Evolutionary conservation across 2,113 vertebrate species (phyloP).

Genomic region (Ophthalmotilapia sp.): DNA sequence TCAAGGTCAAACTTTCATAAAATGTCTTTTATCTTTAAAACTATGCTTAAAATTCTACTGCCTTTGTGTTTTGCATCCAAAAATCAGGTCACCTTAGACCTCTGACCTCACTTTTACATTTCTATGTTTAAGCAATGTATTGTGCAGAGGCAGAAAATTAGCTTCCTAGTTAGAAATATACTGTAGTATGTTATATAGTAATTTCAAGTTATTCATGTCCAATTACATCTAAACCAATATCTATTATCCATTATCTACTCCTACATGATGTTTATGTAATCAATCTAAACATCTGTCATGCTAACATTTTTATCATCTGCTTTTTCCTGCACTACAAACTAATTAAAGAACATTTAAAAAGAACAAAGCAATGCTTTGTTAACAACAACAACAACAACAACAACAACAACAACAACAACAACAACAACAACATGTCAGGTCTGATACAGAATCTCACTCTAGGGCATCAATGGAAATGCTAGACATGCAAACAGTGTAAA

Average conservation of each 20-base stretch:
- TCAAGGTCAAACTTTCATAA: not conserved
- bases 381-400: not conserved
- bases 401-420: too few relatives aligned
- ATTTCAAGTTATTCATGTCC: not conserved
- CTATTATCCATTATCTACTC: not conserved
- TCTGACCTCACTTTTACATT: not conserved
- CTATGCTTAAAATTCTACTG: not conserved
- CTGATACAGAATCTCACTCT: not conserved
- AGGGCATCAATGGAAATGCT: not conserved
- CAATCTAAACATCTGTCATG: not conserved
- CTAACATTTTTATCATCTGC: not conserved
- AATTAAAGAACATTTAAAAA: not conserved
- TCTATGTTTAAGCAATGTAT: not conserved
- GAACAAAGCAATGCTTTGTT: not conserved
- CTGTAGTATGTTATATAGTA: not conserved
- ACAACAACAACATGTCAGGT: not conserved
- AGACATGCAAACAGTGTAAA: not conserved
- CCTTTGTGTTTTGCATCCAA: not conserved
- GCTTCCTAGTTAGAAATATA: not conserved
- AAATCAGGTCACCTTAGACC: not conserved
- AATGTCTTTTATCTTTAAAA: not conserved
- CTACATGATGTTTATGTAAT: not conserved
- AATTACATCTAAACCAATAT: not conserved
- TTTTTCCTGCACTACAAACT: not conserved
- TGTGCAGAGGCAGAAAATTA: not conserved